Evolutionary conservation across 1,140 invertebrate genomes (phyloP).

Genomic region (Pteromalus puparum): DNA sequence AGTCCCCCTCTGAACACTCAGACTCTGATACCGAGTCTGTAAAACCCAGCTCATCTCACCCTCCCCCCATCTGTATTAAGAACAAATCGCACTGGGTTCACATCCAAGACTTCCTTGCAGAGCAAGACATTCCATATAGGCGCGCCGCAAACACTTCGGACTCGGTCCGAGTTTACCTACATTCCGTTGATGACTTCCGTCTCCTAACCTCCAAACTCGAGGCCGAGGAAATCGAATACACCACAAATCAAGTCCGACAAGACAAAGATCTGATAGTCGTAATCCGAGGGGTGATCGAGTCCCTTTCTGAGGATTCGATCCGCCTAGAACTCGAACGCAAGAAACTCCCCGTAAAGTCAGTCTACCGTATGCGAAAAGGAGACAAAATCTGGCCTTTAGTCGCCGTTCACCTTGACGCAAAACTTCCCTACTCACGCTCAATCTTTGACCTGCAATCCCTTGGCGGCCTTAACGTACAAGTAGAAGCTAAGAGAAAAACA

Average conservation of each 20-base stretch:
- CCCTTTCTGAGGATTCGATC: not conserved
- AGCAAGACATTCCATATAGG: no score
- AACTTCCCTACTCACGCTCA: not conserved
- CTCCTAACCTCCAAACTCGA: not conserved
- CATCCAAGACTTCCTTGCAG: no score
- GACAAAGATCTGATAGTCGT: not conserved
- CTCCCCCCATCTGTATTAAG: no score
- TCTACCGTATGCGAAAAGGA: not conserved
- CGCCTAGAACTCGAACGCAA: not conserved
- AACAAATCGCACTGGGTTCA: no score
- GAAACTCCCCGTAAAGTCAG: not conserved
- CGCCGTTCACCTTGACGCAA: not conserved
- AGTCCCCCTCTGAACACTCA: no score
- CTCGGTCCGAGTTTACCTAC: not conserved
- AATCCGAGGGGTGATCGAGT: not conserved
- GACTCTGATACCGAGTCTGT: no score
- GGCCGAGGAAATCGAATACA: not conserved
- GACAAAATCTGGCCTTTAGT: not conserved
- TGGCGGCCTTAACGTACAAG: slow-evolving; percentile 6
- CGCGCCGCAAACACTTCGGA: not conserved
- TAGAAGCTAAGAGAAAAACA: slow-evolving; percentile 30
- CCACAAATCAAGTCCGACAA: not conserved
- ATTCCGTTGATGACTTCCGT: not conserved
- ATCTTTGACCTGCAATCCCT: not conserved
- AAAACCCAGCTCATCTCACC: no score